Conservation (phyloP, 2,888 invertebrate genomes). For the Spilarctia lutea region DNA sequence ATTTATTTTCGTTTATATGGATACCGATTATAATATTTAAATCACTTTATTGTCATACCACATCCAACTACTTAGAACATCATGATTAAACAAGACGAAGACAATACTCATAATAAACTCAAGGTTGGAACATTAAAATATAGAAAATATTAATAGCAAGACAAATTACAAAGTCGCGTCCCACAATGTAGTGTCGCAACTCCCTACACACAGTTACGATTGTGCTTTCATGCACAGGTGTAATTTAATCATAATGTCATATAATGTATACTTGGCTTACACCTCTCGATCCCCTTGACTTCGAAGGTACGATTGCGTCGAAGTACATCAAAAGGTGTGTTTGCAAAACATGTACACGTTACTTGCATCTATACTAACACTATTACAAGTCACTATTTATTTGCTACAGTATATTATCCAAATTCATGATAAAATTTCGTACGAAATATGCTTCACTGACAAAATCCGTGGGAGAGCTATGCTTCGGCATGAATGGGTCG, state of each 20-base stretch:
- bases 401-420: slow-evolving; percentile 31
- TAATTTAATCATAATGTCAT: slow-evolving; percentile 69
- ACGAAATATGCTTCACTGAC: background rate
- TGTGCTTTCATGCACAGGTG: slow-evolving; percentile 60
- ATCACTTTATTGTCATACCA: slow-evolving; percentile 28
- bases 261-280: slow-evolving; percentile 35
- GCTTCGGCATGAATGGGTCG: too few species aligned
- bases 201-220: slow-evolving; percentile 48
- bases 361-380: slow-evolving; percentile 38
- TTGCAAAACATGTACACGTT: slow-evolving; percentile 47
- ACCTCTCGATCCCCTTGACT: slow-evolving; percentile 62
- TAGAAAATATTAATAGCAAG: slow-evolving; percentile 62
- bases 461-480: too few species aligned
- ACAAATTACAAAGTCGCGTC: slow-evolving; percentile 62
- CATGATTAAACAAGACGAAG: slow-evolving; percentile 54
- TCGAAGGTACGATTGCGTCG: slow-evolving; percentile 52
- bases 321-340: slow-evolving; percentile 48
- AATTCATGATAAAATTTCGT: background rate
- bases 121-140: slow-evolving; percentile 72
- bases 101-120: slow-evolving; percentile 75
- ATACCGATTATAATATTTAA: background rate
- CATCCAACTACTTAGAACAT: slow-evolving; percentile 45
- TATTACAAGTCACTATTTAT: slow-evolving; percentile 21
- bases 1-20: too few species aligned
- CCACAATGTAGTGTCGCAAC: slow-evolving; percentile 51